Conservation (phyloP, 2,888 invertebrate species). For the Agrochola macilenta region DNA sequence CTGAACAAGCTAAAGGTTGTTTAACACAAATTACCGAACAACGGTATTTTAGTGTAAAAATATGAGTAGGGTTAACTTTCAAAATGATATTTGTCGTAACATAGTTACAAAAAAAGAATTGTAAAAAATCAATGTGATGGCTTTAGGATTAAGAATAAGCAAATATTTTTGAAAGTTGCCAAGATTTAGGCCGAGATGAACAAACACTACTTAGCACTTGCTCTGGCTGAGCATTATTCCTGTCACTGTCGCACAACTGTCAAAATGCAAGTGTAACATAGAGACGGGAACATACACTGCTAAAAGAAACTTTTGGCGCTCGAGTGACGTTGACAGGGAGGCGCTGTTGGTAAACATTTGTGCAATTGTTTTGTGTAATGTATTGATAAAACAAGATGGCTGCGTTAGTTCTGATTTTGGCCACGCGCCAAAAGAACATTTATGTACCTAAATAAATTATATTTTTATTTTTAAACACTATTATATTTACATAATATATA, state of each 20-base stretch:
- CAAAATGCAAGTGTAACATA: not conserved
- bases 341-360: not conserved
- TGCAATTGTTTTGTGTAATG: not conserved
- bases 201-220: not conserved
- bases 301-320: not conserved
- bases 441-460: no score
- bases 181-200: conserved; percentile 19
- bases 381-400: not conserved
- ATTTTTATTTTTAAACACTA: no score
- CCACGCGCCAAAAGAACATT: not conserved
- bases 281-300: conserved; percentile 13
- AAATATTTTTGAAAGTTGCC: conserved; percentile 57
- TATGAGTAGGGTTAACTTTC: conserved; percentile 50
- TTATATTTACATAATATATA: no score
- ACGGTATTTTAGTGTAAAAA: conserved; percentile 46
- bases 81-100: conserved; percentile 55
- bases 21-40: conserved; percentile 45
- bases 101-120: conserved; percentile 45
- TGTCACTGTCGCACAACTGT: conserved; percentile 14
- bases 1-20: conserved; percentile 66
- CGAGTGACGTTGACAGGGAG: not conserved
- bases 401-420: not conserved
- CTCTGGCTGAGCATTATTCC: conserved; percentile 1
- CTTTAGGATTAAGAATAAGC: conserved; percentile 40
- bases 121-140: conserved; percentile 55